A percentile compares a stretch with the other conserved stretches of the same genome.
phyloP scores from a whole-genome alignment of 2,797 vertebrate genomes.

The Tinamus major region DNA sequence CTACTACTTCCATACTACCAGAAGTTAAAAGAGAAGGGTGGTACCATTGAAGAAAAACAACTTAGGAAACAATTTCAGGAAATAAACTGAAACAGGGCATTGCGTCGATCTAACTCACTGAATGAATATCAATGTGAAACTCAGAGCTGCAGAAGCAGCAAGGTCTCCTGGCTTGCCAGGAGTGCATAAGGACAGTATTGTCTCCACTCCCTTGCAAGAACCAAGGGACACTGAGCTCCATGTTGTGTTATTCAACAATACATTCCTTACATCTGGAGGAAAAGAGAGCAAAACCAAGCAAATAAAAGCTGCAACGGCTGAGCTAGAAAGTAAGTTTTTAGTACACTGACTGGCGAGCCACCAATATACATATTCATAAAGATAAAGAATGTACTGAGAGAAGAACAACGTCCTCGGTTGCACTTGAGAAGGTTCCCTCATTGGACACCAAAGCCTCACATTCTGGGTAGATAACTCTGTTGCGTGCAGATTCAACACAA shows the following conservation, averaged over 20 bases:
- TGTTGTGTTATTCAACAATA: neutral
- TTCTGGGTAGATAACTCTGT: neutral
- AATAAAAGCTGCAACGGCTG: slow-evolving; percentile 13
- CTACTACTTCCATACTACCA: slow-evolving; percentile 11
- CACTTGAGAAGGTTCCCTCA: slow-evolving; percentile 24
- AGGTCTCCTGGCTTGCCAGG: neutral
- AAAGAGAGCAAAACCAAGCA: neutral
- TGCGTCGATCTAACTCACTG: neutral
- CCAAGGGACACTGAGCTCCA: neutral
- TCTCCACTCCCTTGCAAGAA: neutral
- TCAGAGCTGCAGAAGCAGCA: neutral
- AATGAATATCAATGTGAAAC: neutral
- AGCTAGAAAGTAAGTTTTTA: slow-evolving; percentile 18
- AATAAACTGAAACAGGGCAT: neutral
- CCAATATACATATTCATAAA: slow-evolving; percentile 46
- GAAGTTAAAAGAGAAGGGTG: neutral
- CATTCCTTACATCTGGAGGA: neutral
- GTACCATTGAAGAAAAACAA: neutral
- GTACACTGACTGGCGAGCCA: neutral
- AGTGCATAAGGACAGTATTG: neutral
- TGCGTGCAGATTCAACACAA: neutral
- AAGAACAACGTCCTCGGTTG: slow-evolving; percentile 31
- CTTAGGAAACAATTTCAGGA: neutral
- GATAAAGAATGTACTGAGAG: slow-evolving; percentile 37
- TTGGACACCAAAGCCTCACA: neutral